Conservation (phyloP, 2,888 invertebrate species). For the Archips xylosteana region DNA sequence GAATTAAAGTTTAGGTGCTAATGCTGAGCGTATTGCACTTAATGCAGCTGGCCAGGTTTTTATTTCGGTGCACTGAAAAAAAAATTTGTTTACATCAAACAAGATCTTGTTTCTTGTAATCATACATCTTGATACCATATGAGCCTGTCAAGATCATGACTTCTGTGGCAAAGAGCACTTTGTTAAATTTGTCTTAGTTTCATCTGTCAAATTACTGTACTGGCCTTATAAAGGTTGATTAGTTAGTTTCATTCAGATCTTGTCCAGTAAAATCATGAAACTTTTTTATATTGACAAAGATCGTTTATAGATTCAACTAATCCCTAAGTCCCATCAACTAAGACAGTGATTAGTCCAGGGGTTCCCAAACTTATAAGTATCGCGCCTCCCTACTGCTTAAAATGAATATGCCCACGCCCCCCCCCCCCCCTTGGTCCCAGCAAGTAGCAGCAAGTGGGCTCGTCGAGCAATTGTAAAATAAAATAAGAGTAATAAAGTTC, state of each 20-base stretch:
- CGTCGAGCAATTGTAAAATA: too few species aligned
- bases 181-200: neutral
- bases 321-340: neutral
- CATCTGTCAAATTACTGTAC: neutral
- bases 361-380: too few species aligned
- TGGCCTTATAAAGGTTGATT: neutral
- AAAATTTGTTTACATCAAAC: neutral
- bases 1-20: too few species aligned
- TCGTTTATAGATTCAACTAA: neutral
- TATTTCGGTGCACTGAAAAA: too few species aligned
- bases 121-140: neutral
- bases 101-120: neutral
- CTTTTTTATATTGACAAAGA: neutral
- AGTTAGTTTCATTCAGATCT: neutral
- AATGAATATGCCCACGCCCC: too few species aligned
- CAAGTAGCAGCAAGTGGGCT: too few species aligned
- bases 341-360: neutral
- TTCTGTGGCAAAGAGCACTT: neutral
- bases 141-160: neutral
- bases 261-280: neutral
- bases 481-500: too few species aligned
- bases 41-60: too few species aligned
- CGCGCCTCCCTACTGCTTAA: too few species aligned
- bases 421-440: too few species aligned
- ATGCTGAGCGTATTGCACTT: too few species aligned